Base-by-base conservation (phyloP, 2,888 invertebrate genomes). In the Athalia circularis region DNA sequence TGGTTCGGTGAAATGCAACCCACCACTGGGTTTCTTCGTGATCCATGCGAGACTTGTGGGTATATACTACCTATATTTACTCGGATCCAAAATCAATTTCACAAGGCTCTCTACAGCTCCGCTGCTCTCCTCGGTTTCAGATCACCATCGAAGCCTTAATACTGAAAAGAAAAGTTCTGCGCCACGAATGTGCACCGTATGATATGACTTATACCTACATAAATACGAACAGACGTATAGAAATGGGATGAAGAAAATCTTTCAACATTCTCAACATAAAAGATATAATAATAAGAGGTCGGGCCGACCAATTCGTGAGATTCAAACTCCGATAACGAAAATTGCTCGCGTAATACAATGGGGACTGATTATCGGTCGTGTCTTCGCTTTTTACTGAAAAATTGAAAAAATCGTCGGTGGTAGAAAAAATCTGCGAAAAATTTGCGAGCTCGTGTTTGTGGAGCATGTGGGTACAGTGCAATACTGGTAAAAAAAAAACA, bases 71-170 rank as follows among this genome's bases (percentile, higher is more conserved):
- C 43, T 6, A 15, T 29, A 29, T 70, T 29, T 29, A 29, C 29
- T 29, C 11, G 70, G 70, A 57, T 70, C 54, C 15, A 43, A 57
- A 70, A 70, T 70, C 70, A 70, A 70, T 70, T 57, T 70, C 70
- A n/a, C 11, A n/a, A 70, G 57, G 54, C 48, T 50, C 65, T 65
- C 15, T 67, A n/a, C 29, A 47, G 59, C 13, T 59, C 45, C 57
- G 15, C 57, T 59, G 47, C 13, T 8, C 54, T 11, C 13, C 45
- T 59, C 4, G 47, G 8, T 54, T 54, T n/a, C 54, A 11, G 54
- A 29, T 29, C 29, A 29, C 29, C 29, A 29, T 29, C 29, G 29
- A 29, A 29, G 29, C 29, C 29, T 29, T 29, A 29, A 29, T 29
- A 29, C 29, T 29, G 29, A 29, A 29, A 29, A 29, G 29, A 29